Conservation (phyloP, 1,140 invertebrate genomes). For the Diplogasteroides magnus region DNA sequence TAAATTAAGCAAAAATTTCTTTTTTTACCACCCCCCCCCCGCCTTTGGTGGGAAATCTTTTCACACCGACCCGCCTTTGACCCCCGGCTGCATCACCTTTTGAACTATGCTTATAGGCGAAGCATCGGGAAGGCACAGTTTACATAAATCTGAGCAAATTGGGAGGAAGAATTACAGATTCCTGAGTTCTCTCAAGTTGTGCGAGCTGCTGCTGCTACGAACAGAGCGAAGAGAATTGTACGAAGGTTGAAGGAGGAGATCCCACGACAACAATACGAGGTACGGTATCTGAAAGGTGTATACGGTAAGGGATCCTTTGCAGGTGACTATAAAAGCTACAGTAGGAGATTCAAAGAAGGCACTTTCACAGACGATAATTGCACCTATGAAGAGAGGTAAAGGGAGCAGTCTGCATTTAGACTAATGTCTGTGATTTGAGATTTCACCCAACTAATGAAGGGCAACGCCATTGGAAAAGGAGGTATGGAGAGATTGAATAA, state of each 20-base stretch:
- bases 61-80: no score
- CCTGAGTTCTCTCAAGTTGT: slow-evolving; percentile 82
- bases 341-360: slow-evolving; percentile 70
- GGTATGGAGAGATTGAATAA: slow-evolving; percentile 83
- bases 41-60: no score
- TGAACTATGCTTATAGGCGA: no score
- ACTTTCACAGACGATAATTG: slow-evolving; percentile 77
- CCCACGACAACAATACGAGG: slow-evolving; percentile 76
- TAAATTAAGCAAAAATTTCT: no score
- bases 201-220: slow-evolving; percentile 67
- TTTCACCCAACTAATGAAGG: slow-evolving; percentile 58
- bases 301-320: background rate
- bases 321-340: slow-evolving; percentile 12
- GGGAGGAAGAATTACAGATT: slow-evolving; percentile 64
- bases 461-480: slow-evolving; percentile 66
- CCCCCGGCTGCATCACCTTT: no score
- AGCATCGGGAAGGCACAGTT: slow-evolving; percentile 67
- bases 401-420: background rate
- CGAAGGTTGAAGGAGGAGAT: slow-evolving; percentile 77
- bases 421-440: slow-evolving; percentile 57
- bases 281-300: slow-evolving; percentile 73
- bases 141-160: slow-evolving; percentile 61
- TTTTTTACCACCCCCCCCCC: no score
- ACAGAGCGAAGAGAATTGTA: slow-evolving; percentile 69
- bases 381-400: slow-evolving; percentile 71